Conservation (phyloP, 2,888 invertebrate species). For the Carcina quercana region DNA sequence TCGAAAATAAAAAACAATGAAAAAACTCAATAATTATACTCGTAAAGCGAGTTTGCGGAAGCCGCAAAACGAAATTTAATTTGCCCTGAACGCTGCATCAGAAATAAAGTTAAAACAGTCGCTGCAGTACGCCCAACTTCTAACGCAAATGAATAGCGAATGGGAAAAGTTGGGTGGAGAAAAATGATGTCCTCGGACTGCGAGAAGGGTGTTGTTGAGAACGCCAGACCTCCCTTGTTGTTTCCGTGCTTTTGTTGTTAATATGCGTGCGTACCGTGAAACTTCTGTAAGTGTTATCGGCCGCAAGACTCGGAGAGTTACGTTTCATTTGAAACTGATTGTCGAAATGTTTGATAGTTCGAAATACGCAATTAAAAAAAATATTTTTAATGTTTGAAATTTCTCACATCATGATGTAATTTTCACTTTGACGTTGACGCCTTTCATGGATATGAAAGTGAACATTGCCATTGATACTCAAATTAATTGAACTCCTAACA, state of each 20-base stretch:
- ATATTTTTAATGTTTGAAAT: too few species aligned
- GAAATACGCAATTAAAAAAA: too few species aligned
- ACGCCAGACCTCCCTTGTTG: conserved; percentile 36
- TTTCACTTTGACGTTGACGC: too few species aligned
- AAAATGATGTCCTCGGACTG: conserved; percentile 68
- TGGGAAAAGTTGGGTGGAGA: conserved; percentile 70
- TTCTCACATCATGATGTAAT: too few species aligned
- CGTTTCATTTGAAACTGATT: too few species aligned
- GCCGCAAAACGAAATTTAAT: conserved; percentile 74
- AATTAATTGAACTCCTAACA: too few species aligned
- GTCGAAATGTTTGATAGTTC: too few species aligned
- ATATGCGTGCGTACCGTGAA: too few species aligned
- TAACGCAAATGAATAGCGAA: conserved; percentile 75
- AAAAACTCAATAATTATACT: conserved; percentile 61
- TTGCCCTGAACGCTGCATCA: conserved; percentile 74
- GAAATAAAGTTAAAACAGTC: conserved; percentile 74
- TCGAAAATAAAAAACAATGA: conserved; percentile 36
- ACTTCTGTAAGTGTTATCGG: too few species aligned
- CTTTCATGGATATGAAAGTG: too few species aligned
- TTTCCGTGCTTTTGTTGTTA: conserved; percentile 53
- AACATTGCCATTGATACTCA: too few species aligned
- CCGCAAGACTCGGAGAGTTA: too few species aligned
- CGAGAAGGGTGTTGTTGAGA: conserved; percentile 4
- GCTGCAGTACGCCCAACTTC: conserved; percentile 70
- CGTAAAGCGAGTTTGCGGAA: conserved; percentile 67